Base-by-base conservation (phyloP, 2,113 vertebrate species). In the Saccopteryx leptura region DNA sequence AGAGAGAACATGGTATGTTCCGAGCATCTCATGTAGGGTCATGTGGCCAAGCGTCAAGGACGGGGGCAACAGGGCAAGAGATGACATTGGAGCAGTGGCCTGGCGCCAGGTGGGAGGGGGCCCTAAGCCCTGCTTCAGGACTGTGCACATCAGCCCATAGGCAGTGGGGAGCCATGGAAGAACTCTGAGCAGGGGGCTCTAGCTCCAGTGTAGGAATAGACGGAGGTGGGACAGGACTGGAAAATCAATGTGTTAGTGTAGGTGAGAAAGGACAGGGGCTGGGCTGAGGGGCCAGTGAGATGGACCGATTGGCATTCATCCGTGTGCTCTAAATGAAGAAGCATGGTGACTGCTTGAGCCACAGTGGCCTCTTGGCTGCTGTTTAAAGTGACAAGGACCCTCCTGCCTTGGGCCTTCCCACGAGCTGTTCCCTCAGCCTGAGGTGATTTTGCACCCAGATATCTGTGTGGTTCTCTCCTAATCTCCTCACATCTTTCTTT, bases 21-120 rank as follows among this genome's bases (percentile, higher is more conserved):
- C 58, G 52, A n/a, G 46, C 69, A 71, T 4, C 61, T 52, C 56
- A 23, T 0, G 12, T 8, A 15, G 26, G 9, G 19, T 58, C 39
- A 13, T 1, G 0, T 18, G 48, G 17, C 39, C 12, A 3, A 31
- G 15, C 1, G 0, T 56, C 0, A 0, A 63, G 60, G 0, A 0
- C 7, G 18, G 14, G 9, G 19, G 15, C 66, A 13, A 31, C 13
- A 0, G 5, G 33, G 33, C 66, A 15, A 31, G 33, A n/a, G 60
- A 6, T 48, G 79, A 28, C 5, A 0, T 0, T 21, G n/a, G 26
- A 61, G 80, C 10, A 2, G 19, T 19, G n/a, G 60, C 28, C 58
- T 10, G 7, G 21, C 46, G 48, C n/a, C n/a, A 18, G 23, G 24
- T 19, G 5, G 10, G 39, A 19, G 11, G 60, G 9, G 6, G 24